These are phyloP conservation scores for Mustelus asterias DNA, from an alignment of 2,113 vertebrate genomes.

Conservation along the genomic window DNA sequence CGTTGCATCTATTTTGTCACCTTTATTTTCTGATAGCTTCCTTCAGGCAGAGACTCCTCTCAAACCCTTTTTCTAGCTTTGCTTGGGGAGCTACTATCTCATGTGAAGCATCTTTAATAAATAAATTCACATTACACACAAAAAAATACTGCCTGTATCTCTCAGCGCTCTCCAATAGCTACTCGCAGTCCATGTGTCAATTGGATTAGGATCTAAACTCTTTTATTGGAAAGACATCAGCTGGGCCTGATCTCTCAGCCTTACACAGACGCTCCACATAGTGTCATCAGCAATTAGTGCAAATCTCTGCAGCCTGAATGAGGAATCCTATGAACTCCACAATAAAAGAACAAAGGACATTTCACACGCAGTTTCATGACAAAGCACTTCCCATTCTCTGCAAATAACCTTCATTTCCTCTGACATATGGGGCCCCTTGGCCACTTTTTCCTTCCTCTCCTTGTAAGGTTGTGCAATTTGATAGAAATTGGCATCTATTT, in stretches of 20 bases:
- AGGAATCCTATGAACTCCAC: slow-evolving; percentile 13
- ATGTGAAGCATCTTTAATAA: not conserved
- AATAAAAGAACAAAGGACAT: slow-evolving; percentile 34
- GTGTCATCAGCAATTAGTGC: slow-evolving; percentile 15
- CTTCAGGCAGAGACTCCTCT: not conserved
- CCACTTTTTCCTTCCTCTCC: slow-evolving; percentile 24
- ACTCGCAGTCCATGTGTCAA: not conserved
- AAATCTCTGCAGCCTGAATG: slow-evolving; percentile 1
- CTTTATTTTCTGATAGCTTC: not conserved
- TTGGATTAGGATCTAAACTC: slow-evolving; percentile 34
- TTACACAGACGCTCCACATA: not conserved
- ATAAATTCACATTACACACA: not conserved
- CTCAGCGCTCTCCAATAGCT: not conserved
- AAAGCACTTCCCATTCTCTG: slow-evolving; percentile 27
- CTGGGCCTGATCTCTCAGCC: not conserved
- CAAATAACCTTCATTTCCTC: slow-evolving; percentile 36
- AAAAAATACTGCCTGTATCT: not conserved
- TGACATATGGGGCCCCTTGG: not conserved
- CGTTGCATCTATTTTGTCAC: not conserved
- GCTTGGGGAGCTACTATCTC: not conserved
- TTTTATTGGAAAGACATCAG: not conserved
- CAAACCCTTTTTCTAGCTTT: not conserved
- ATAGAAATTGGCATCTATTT: not conserved
- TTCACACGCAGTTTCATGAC: slow-evolving; percentile 23
- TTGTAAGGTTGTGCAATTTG: not conserved